Base-by-base conservation (phyloP, 2,797 vertebrate species). In the Chlorospingus semifuscus region DNA sequence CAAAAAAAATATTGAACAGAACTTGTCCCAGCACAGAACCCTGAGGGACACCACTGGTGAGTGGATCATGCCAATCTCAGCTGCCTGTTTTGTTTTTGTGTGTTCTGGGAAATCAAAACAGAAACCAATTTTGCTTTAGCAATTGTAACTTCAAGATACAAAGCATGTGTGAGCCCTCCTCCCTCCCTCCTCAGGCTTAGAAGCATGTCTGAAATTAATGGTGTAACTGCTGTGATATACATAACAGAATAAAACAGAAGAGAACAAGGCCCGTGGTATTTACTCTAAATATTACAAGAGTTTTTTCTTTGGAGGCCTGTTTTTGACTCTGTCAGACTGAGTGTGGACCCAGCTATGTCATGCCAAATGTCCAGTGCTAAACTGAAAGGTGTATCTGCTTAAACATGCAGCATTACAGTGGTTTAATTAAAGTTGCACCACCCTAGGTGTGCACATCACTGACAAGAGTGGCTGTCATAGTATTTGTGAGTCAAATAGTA, bases 91-190 rank as follows among this genome's bases (percentile, higher is more conserved):
- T 57, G 24, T 50, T 91, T 93, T 88, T 46, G 74, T 63, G 66
- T 66, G 32, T 85, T 92, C 87, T 89, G 64, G 65, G 69, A 93
- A 91, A 86, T 68, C 32, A 60, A 77, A 86, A 49, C 41, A 74
- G 50, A 68, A 85, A 63, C 6, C 19, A 55, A 49, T 93, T 88
- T 88, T 76, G 3, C 21, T 61, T 83, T 49, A 53, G 9, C 42
- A 44, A 44, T 32, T 11, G 7, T 52, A 70, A 44, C 55, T 87
- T 90, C 47, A 57, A 66, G 56, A 79, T 50, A 27, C 5, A 56
- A 59, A 53, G 36, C 0, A 0, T 10, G 3, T 75, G 15, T 1
- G 3, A 42, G 26, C 74, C 15, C 15, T 77, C 5, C 21, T 59
- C 16, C 34, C 18, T 83, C 55, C 34, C 11, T 36, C 22, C 30